Base-by-base conservation (phyloP, 2,888 invertebrate species). In the Cloeon dipterum region DNA sequence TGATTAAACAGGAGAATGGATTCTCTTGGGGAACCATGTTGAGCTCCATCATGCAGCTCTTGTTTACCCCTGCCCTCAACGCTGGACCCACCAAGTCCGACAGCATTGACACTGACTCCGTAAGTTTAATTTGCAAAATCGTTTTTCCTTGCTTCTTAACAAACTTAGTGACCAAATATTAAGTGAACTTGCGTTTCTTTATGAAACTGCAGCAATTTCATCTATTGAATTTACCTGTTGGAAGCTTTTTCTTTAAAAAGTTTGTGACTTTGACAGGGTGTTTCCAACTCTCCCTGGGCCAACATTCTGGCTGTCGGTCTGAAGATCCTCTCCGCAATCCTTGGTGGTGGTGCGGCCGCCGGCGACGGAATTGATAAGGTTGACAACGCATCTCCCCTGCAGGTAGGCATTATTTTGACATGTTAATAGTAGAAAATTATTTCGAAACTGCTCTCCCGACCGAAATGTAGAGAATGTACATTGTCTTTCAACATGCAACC, bases 21-120 rank as follows among this genome's bases (percentile, higher is more conserved):
- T 86, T 85, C 55, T 79, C 83, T 16, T 86, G 85, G 85, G 74
- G 81, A 35, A 83, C 78, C 56, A 72, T 88, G 68, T 60, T 88
- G 48, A 74, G 74, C 39, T 77, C 79, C 65, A 62, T 86, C 43
- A 76, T 86, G 73, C 83, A 83, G 56, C 76, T 86, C 75, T 63
- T 88, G 50, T 74, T 86, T 58, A 81, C 63, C 26, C 61, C 78
- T 51, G 61, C 65, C 2, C 46, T 52, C 17, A 61, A 65, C 16
- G 63, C 63, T 29, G 75, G 81, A 41, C 81, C 83, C 20, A 78
- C 74, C 52, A 85, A 85, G 57, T 83, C 83, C 40, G 83, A 85
- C 13, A 38, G 44, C 16, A 41, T 43, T 7, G 44, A 46, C 19
- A 42, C 21, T 16, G 42, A 37, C 35, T 39, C 38, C 32, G 43